phyloP scores from a whole-genome alignment of 2,113 vertebrate genomes.

The Engystomops pustulosus region DNA sequence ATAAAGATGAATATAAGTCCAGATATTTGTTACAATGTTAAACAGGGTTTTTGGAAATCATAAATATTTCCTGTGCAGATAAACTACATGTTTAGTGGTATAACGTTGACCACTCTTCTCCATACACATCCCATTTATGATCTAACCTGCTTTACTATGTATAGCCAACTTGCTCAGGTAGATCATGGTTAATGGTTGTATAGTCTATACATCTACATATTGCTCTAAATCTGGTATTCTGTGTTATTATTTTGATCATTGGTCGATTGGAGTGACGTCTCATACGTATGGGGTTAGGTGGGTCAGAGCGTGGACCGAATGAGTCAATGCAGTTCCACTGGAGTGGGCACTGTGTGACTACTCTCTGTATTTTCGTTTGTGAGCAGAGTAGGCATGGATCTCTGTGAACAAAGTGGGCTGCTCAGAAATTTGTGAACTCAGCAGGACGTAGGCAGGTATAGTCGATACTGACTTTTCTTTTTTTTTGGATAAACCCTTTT shows the following conservation, averaged over 20 bases:
- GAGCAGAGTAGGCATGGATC: not conserved
- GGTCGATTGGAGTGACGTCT: not conserved
- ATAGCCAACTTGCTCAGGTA: not conserved
- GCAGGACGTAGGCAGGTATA: not conserved
- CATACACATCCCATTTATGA: too few relatives aligned
- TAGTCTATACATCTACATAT: not conserved
- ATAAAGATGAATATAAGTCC: too few relatives aligned
- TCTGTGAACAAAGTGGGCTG: constrained; percentile 5
- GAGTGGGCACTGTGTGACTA: not conserved
- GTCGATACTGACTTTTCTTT: too few relatives aligned
- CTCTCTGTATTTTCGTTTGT: not conserved
- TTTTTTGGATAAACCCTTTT: not conserved
- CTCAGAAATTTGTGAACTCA: not conserved
- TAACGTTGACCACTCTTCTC: too few relatives aligned
- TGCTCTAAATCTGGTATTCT: not conserved
- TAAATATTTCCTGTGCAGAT: too few relatives aligned
- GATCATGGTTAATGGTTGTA: not conserved
- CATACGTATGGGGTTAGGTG: not conserved
- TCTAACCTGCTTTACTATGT: too few relatives aligned
- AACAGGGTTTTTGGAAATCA: too few relatives aligned
- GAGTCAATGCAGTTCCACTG: not conserved
- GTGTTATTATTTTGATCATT: not conserved
- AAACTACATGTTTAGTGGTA: too few relatives aligned
- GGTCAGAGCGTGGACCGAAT: too few relatives aligned
- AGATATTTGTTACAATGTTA: too few relatives aligned